phyloP scores from a whole-genome alignment of 2,797 vertebrate species.

The Gymnothorax reevesii region DNA sequence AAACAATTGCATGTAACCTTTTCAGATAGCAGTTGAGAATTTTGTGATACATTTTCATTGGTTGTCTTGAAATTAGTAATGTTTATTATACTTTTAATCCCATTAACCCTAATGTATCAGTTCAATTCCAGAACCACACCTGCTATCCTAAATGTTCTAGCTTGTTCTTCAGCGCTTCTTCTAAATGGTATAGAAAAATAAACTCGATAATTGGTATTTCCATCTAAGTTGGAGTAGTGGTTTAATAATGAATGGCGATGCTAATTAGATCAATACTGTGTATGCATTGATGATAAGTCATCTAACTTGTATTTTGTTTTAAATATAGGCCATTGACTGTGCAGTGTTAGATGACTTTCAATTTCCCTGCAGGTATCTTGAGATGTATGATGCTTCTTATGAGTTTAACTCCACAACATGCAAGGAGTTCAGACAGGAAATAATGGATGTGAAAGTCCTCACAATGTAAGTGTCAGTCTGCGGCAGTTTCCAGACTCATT shows the following conservation, averaged over 20 bases:
- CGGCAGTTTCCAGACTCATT: neutral
- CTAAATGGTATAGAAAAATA: neutral
- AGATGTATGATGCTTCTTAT: slow-evolving; percentile 87
- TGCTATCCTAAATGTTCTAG: slow-evolving; percentile 31
- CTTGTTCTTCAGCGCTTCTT: slow-evolving; percentile 40
- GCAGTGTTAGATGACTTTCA: slow-evolving; percentile 64
- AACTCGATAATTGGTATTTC: neutral
- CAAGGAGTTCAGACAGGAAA: slow-evolving; percentile 90
- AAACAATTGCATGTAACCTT: neutral
- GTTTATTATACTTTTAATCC: slow-evolving; percentile 26
- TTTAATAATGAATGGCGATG: neutral
- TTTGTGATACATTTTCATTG: neutral
- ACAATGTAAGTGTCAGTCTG: slow-evolving; percentile 87
- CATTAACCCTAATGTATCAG: neutral
- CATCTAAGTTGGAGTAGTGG: slow-evolving; percentile 8
- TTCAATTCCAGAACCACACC: neutral
- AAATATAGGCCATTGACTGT: neutral
- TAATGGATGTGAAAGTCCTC: slow-evolving; percentile 92
- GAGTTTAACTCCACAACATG: slow-evolving; percentile 94
- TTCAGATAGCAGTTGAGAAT: neutral
- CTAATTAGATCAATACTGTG: neutral
- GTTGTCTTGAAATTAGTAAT: slow-evolving; percentile 24
- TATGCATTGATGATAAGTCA: slow-evolving; percentile 13
- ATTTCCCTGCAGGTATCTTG: slow-evolving; percentile 87
- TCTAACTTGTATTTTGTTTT: slow-evolving; percentile 21